Conservation (phyloP, 2,113 vertebrate genomes). For the Zosterops pallidus region DNA sequence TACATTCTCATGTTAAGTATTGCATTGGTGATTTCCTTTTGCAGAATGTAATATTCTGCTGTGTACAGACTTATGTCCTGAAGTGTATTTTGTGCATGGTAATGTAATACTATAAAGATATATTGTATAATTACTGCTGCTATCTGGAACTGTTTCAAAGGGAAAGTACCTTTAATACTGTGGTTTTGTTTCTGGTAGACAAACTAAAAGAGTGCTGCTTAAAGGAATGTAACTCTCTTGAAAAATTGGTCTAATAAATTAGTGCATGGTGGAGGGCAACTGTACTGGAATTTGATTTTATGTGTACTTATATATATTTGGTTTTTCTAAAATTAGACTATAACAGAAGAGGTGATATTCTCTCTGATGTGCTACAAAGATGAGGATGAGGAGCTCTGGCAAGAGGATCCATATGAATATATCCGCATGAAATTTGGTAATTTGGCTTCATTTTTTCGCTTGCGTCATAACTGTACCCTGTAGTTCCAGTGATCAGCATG, state of each 20-base stretch:
- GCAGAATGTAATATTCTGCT: not conserved
- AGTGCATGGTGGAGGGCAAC: not conserved
- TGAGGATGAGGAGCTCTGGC: conserved; percentile 96
- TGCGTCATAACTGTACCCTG: not conserved
- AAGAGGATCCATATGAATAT: conserved; percentile 95
- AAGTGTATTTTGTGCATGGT: not conserved
- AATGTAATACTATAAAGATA: not conserved
- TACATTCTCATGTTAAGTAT: not conserved
- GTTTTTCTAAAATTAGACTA: conserved; percentile 73
- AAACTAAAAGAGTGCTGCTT: not conserved
- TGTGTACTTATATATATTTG: not conserved
- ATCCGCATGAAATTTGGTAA: conserved; percentile 98
- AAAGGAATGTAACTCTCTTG: not conserved
- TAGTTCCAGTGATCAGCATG: not conserved
- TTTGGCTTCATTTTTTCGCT: not conserved
- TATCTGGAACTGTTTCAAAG: not conserved
- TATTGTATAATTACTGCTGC: not conserved
- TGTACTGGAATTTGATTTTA: not conserved
- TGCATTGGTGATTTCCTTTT: not conserved
- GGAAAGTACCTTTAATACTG: not conserved
- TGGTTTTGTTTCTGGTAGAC: not conserved
- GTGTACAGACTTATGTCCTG: not conserved
- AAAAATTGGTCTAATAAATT: not conserved
- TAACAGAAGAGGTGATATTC: conserved; percentile 93
- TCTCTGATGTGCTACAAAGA: conserved; percentile 99